These are phyloP conservation scores for Myodes glareolus DNA, from an alignment of 2,113 vertebrate species.

Conservation along the genomic window DNA sequence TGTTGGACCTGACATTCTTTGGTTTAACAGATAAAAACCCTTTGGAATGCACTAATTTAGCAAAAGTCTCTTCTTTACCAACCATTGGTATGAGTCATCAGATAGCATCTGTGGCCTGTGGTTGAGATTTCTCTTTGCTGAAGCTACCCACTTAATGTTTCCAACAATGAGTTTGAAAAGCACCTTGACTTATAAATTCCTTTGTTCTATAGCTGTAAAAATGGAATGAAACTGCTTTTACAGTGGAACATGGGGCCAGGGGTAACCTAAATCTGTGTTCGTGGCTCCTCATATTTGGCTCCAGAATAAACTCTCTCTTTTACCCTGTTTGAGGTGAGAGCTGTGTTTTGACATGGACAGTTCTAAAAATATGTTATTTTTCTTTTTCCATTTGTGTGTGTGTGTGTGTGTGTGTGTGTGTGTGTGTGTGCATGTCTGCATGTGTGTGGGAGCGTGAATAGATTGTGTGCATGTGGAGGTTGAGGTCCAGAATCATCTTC, in stretches of 20 bases:
- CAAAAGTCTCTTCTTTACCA: not conserved
- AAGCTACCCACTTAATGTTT: not conserved
- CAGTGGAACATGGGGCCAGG: not conserved
- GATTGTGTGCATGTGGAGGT: not conserved
- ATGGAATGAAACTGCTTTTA: not conserved
- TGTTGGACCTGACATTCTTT: not conserved
- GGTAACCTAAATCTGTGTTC: not conserved
- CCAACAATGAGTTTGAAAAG: not conserved
- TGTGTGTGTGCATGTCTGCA: not conserved
- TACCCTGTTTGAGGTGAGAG: not conserved
- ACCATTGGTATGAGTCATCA: not conserved
- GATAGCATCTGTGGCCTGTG: not conserved
- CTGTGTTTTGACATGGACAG: not conserved
- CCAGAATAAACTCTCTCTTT: not conserved
- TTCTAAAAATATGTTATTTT: not conserved
- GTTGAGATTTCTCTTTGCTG: not conserved
- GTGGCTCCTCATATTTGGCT: not conserved
- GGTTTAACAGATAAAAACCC: not conserved
- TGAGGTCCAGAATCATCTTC: not conserved
- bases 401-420: not conserved
- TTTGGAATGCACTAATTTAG: not conserved
- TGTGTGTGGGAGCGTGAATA: not conserved
- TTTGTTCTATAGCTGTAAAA: not conserved
- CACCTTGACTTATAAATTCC: not conserved
- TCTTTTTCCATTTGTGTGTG: not conserved